Conservation (phyloP, 2,113 vertebrate genomes). For the Muscicapa adusta region DNA sequence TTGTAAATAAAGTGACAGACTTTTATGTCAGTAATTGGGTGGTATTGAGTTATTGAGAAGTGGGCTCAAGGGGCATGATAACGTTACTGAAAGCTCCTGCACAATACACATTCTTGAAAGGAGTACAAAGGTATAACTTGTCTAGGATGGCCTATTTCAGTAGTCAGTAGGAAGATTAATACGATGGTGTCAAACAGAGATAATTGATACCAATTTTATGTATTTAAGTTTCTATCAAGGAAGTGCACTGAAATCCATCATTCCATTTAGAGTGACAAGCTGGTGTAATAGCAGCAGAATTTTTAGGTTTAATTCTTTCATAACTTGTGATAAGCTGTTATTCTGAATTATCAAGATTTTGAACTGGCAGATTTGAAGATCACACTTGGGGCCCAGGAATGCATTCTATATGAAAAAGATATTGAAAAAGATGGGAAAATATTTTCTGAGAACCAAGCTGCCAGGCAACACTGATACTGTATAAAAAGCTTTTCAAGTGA, state of each 20-base stretch:
- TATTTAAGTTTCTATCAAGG: slow-evolving; percentile 50
- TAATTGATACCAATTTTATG: slow-evolving; percentile 65
- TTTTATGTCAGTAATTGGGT: slow-evolving; percentile 51
- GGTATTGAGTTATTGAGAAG: slow-evolving; percentile 40
- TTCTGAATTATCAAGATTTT: slow-evolving; percentile 49
- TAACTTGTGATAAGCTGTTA: slow-evolving; percentile 44
- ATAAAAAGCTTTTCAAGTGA: not conserved
- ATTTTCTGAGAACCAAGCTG: not conserved
- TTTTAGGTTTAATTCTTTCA: slow-evolving; percentile 53
- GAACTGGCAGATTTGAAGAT: slow-evolving; percentile 39
- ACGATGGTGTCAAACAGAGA: slow-evolving; percentile 48
- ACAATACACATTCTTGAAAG: not conserved
- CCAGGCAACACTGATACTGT: not conserved
- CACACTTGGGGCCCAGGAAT: slow-evolving; percentile 17
- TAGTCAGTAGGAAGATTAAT: slow-evolving; percentile 58
- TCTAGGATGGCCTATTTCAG: slow-evolving; percentile 14
- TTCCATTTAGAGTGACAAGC: slow-evolving; percentile 57
- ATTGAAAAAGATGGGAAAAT: slow-evolving; percentile 3
- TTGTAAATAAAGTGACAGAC: slow-evolving; percentile 54
- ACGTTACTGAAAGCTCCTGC: slow-evolving; percentile 25
- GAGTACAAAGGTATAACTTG: slow-evolving; percentile 35
- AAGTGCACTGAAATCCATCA: slow-evolving; percentile 61
- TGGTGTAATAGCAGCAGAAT: slow-evolving; percentile 28
- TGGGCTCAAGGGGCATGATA: slow-evolving; percentile 5
- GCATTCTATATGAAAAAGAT: slow-evolving; percentile 2